A percentile compares a stretch with the other conserved stretches of the same genome.
These are phyloP conservation scores for Melangyna quadrimaculata DNA, from an alignment of 2,888 invertebrate genomes.

Conservation along the genomic window DNA sequence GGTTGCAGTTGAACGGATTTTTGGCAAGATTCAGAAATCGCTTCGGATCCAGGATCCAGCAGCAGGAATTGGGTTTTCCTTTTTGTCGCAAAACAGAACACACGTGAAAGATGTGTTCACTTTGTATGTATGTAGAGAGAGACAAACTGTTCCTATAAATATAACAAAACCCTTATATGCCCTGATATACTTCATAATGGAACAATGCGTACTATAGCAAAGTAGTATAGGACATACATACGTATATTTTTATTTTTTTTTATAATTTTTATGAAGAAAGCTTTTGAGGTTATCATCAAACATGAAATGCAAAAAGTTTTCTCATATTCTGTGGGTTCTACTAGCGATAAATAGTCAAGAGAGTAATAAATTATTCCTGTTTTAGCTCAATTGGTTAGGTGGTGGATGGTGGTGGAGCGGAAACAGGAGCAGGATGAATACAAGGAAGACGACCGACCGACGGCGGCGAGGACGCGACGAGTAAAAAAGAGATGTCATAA, in stretches of 20 bases:
- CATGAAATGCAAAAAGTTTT: slow-evolving; percentile 39
- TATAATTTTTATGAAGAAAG: neutral
- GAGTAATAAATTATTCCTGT: slow-evolving; percentile 44
- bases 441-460: neutral
- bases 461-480: neutral
- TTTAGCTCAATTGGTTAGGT: neutral
- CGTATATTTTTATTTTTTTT: too few species aligned
- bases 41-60: slow-evolving; percentile 13
- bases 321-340: slow-evolving; percentile 12
- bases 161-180: neutral
- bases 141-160: slow-evolving; percentile 11
- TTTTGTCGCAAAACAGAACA: neutral
- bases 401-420: too few species aligned
- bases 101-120: slow-evolving; percentile 30
- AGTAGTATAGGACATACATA: neutral
- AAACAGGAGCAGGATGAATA: too few species aligned
- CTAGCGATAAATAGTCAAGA: slow-evolving; percentile 25
- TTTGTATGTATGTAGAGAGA: too few species aligned
- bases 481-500: slow-evolving; percentile 34
- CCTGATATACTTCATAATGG: neutral
- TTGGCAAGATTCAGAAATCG: slow-evolving; percentile 63
- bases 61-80: slow-evolving; percentile 16
- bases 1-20: slow-evolving; percentile 67
- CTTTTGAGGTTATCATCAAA: slow-evolving; percentile 14
- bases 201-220: slow-evolving; percentile 16